These are phyloP conservation scores for Phenacoccus solenopsis DNA, from an alignment of 1,140 invertebrate species.

Conservation along the genomic window DNA sequence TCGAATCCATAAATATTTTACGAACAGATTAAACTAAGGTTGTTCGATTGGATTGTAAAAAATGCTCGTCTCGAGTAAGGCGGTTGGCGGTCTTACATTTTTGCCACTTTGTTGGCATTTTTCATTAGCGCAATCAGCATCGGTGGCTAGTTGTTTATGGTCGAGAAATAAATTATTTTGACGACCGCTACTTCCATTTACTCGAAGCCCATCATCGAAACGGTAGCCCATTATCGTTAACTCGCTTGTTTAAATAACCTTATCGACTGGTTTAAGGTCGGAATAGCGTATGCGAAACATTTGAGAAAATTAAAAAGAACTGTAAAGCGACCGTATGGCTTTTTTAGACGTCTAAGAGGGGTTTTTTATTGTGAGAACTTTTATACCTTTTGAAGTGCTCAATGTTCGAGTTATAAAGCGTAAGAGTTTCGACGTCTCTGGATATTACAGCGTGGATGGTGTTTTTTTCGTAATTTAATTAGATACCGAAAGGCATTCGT, in stretches of 20 bases:
- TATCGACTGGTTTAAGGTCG: background rate
- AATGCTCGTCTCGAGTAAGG: too few relatives aligned
- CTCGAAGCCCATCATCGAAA: background rate
- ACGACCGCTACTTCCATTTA: background rate
- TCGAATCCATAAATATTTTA: background rate
- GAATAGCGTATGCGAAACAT: background rate
- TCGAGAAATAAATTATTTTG: background rate
- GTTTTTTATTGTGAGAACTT: background rate
- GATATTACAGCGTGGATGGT: background rate
- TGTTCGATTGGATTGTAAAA: background rate
- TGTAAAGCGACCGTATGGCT: background rate
- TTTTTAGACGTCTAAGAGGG: too few relatives aligned
- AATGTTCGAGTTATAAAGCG: too few relatives aligned
- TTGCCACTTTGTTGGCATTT: too few relatives aligned
- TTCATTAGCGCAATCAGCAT: background rate
- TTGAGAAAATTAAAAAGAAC: background rate
- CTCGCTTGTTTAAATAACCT: background rate
- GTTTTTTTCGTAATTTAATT: background rate
- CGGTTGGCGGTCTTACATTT: too few relatives aligned
- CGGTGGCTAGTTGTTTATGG: background rate
- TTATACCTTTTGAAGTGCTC: too few relatives aligned
- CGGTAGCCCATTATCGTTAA: background rate
- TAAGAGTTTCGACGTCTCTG: background rate
- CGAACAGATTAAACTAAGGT: background rate
- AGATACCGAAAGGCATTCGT: background rate